Evolutionary conservation across 1,140 invertebrate genomes (phyloP).

Genomic region (Drosophila ambigua): DNA sequence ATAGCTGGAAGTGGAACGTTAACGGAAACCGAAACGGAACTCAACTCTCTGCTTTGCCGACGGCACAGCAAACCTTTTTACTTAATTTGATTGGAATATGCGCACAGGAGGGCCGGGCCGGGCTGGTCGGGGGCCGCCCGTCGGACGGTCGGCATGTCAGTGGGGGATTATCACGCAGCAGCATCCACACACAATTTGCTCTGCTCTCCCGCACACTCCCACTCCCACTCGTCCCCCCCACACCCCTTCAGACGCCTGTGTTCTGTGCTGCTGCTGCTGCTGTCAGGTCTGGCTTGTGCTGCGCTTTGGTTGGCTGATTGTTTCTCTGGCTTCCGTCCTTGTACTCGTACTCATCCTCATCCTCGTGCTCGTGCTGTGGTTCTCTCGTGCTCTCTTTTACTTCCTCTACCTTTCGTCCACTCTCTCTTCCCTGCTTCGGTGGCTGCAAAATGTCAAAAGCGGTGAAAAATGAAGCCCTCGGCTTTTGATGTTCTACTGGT

Average conservation of each 20-base stretch:
- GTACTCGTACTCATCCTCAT: background rate
- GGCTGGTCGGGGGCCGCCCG: constrained; percentile 2
- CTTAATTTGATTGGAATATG: constrained; percentile 81
- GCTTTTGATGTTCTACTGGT: constrained; percentile 68
- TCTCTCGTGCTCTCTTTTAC: too few species aligned
- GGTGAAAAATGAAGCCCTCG: constrained; percentile 77
- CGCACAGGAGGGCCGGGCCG: constrained; percentile 49
- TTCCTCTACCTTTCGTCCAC: background rate
- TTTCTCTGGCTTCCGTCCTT: constrained; percentile 58
- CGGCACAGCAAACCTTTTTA: constrained; percentile 61
- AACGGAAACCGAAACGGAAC: constrained; percentile 20
- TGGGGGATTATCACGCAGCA: constrained; percentile 64
- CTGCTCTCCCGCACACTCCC: too few species aligned
- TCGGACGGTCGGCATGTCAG: constrained; percentile 42
- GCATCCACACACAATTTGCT: background rate
- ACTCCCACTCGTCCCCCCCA: background rate
- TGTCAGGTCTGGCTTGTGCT: constrained; percentile 64
- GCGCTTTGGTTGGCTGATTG: constrained; percentile 79
- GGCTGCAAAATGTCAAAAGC: constrained; percentile 80
- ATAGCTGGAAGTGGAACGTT: background rate
- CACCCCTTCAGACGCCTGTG: constrained; percentile 1
- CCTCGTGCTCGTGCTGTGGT: too few species aligned
- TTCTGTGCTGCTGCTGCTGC: constrained; percentile 11
- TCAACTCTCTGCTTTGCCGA: constrained; percentile 4
- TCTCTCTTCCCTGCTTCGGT: constrained; percentile 36